These are phyloP conservation scores for Camptogramma bilineatum DNA, from an alignment of 2,888 invertebrate genomes.

Conservation along the genomic window DNA sequence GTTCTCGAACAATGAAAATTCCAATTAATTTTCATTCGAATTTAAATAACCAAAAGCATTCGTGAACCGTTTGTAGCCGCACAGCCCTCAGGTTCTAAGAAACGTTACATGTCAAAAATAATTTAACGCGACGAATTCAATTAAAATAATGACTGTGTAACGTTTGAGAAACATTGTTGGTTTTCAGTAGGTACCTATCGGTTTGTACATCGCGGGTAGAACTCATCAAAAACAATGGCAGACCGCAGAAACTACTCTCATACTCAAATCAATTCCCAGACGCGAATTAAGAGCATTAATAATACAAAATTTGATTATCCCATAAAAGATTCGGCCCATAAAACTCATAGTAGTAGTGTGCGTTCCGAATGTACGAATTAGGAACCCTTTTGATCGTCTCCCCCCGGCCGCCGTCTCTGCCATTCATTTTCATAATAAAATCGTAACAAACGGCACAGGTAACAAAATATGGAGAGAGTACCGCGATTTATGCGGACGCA, in stretches of 20 bases:
- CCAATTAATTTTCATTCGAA: slow-evolving; percentile 42
- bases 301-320: slow-evolving; percentile 85
- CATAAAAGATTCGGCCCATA: slow-evolving; percentile 84
- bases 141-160: slow-evolving; percentile 66
- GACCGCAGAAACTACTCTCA: slow-evolving; percentile 42
- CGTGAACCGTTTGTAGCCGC: slow-evolving; percentile 43
- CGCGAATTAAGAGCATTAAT: slow-evolving; percentile 80
- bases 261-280: slow-evolving; percentile 71
- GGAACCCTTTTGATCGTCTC: slow-evolving; percentile 81
- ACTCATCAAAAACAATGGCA: slow-evolving; percentile 42
- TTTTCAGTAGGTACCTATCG: slow-evolving; percentile 56
- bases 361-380: slow-evolving; percentile 82
- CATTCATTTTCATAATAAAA: slow-evolving; percentile 86
- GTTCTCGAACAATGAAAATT: slow-evolving; percentile 41
- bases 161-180: slow-evolving; percentile 56
- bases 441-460: slow-evolving; percentile 84
- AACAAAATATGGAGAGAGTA: slow-evolving; percentile 84
- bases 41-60: slow-evolving; percentile 45
- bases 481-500: slow-evolving; percentile 78
- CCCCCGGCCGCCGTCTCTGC: slow-evolving; percentile 63
- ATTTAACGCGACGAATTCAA: slow-evolving; percentile 68
- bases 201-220: slow-evolving; percentile 36
- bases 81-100: slow-evolving; percentile 68
- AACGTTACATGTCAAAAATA: slow-evolving; percentile 72
- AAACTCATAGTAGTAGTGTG: slow-evolving; percentile 82